Conservation (phyloP, 2,888 invertebrate species). For the Macrophya alboannulata region DNA sequence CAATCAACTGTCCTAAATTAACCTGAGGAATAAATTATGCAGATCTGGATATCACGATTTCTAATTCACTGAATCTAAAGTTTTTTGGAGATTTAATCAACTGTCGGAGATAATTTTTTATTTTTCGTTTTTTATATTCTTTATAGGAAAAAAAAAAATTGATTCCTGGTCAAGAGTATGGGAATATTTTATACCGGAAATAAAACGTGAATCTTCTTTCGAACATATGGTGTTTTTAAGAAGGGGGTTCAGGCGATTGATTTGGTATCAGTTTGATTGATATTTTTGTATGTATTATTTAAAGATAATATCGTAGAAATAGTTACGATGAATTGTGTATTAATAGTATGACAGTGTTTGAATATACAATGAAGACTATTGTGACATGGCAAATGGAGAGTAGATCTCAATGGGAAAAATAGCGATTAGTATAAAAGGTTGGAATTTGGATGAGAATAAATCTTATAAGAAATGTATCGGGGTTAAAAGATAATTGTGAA, state of each 20-base stretch:
- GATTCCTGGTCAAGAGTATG: not conserved
- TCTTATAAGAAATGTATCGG: not conserved
- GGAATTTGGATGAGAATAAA: not conserved
- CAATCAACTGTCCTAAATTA: not conserved
- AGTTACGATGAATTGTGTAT: not conserved
- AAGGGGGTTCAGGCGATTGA: not conserved
- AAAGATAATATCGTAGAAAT: not conserved
- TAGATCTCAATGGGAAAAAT: not conserved
- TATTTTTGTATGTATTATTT: not conserved
- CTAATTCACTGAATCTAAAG: too few species aligned
- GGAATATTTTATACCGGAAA: not conserved
- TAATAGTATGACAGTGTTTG: not conserved
- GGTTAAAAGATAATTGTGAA: not conserved
- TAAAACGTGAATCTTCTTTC: not conserved
- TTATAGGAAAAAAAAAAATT: not conserved
- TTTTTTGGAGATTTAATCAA: not conserved
- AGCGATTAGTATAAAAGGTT: not conserved
- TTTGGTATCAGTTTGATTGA: not conserved
- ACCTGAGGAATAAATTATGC: not conserved
- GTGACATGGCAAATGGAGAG: not conserved
- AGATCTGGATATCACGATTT: not conserved
- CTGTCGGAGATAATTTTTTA: not conserved
- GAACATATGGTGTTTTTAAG: conserved; percentile 35
- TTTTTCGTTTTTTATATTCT: not conserved
- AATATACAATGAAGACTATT: not conserved